Conservation (phyloP, 2,113 vertebrate genomes). For the Odocoileus hemionus region DNA sequence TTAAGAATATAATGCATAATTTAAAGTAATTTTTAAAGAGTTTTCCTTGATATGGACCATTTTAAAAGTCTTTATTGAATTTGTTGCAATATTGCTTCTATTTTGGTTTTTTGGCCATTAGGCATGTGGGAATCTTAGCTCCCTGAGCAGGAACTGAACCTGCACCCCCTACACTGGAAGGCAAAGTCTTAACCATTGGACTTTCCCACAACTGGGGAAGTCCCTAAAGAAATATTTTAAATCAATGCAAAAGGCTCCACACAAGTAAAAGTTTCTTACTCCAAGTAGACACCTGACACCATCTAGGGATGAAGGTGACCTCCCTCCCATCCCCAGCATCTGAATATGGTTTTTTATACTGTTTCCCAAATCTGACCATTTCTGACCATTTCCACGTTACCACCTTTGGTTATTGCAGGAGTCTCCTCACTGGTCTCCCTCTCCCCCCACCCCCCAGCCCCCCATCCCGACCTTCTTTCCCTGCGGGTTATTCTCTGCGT, state of each 20-base stretch:
- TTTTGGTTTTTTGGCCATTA: neutral
- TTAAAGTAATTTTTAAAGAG: neutral
- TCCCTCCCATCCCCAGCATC: neutral
- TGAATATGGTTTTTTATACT: neutral
- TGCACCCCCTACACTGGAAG: neutral
- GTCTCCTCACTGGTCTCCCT: neutral
- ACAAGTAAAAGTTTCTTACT: neutral
- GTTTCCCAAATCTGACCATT: neutral
- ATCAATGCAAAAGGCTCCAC: neutral
- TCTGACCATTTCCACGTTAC: neutral
- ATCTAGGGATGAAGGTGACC: too few relatives aligned
- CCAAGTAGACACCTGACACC: neutral
- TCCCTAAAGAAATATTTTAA: neutral
- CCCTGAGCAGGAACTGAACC: neutral
- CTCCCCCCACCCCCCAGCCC: neutral
- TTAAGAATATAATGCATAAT: neutral
- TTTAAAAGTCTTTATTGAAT: neutral
- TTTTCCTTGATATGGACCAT: neutral
- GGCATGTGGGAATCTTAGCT: neutral
- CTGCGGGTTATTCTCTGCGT: neutral
- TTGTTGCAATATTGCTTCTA: neutral
- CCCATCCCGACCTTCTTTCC: neutral
- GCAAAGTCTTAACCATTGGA: neutral
- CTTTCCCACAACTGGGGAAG: neutral
- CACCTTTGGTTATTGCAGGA: rapidly evolving